Conservation (phyloP, 2,113 vertebrate species). For the Microcebus griseorufus region DNA sequence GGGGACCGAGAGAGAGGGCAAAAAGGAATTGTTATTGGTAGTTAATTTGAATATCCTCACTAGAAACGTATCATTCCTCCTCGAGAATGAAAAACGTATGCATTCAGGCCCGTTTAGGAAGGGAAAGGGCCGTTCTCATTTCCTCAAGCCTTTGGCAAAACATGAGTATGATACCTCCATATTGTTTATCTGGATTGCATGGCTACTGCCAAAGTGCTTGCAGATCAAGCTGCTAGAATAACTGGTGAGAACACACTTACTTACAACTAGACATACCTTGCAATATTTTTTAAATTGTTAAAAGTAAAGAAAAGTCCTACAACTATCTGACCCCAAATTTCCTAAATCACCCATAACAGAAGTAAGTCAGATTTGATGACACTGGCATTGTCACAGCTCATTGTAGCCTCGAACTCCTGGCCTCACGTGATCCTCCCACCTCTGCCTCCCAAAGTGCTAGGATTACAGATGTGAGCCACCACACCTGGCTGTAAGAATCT, state of each 20-base stretch:
- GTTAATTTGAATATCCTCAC: neutral
- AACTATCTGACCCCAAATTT: neutral
- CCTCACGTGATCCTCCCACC: no score
- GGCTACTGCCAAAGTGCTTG: neutral
- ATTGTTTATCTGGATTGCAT: neutral
- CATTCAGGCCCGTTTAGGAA: neutral
- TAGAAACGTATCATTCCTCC: constrained; percentile 1
- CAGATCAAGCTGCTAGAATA: neutral
- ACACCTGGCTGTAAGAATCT: neutral
- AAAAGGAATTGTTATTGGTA: neutral
- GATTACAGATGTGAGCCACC: no score
- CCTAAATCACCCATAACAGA: neutral
- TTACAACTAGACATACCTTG: neutral
- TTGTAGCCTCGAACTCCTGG: no score
- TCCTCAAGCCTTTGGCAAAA: neutral
- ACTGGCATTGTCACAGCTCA: no score
- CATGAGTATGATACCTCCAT: rapidly evolving
- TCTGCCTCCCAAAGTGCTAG: no score
- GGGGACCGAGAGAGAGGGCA: neutral
- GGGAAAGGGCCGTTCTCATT: neutral
- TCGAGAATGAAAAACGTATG: neutral
- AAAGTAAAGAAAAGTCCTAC: neutral
- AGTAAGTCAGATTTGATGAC: neutral
- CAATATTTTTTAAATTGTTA: neutral
- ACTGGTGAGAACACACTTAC: neutral